These are phyloP conservation scores for Anoplius nigerrimus DNA, from an alignment of 2,888 invertebrate genomes.

Conservation along the genomic window DNA sequence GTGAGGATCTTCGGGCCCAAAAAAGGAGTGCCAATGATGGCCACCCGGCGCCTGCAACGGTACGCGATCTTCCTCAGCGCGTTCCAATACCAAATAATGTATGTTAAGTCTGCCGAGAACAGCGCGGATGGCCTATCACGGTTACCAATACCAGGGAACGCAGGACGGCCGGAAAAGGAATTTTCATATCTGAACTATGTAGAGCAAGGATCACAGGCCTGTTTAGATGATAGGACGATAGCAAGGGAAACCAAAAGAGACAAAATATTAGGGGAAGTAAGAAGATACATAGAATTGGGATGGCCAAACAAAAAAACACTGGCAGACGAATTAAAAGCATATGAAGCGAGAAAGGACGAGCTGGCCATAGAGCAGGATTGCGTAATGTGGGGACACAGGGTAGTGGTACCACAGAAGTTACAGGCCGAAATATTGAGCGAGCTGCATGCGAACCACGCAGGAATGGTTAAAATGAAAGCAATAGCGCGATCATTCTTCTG, in stretches of 20 bases:
- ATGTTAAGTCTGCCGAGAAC: neutral
- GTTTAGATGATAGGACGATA: neutral
- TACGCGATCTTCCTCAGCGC: slow-evolving; percentile 27
- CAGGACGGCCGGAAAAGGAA: too few species aligned
- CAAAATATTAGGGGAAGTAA: neutral
- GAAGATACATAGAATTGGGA: neutral
- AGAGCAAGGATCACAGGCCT: neutral
- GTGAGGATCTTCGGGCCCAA: neutral
- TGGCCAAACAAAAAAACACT: neutral
- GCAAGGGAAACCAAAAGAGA: neutral
- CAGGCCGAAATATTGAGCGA: slow-evolving; percentile 42
- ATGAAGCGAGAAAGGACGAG: slow-evolving; percentile 8
- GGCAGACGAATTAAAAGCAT: neutral
- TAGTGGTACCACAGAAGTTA: slow-evolving; percentile 51
- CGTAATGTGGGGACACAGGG: slow-evolving; percentile 50
- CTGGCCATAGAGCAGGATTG: slow-evolving; percentile 25
- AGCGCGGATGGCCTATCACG: slow-evolving; percentile 28
- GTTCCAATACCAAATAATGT: slow-evolving; percentile 15
- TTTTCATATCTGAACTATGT: neutral
- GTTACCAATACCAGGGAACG: neutral
- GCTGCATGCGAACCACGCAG: slow-evolving; percentile 53
- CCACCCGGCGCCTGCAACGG: slow-evolving; percentile 23
- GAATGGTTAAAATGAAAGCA: slow-evolving; percentile 55
- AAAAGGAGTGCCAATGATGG: slow-evolving; percentile 30
- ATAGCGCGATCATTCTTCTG: slow-evolving; percentile 55